A percentile compares a stretch with the other conserved stretches of the same genome.
Conservation (phyloP, 2,797 vertebrate genomes). For the Microcaecilia unicolor region DNA sequence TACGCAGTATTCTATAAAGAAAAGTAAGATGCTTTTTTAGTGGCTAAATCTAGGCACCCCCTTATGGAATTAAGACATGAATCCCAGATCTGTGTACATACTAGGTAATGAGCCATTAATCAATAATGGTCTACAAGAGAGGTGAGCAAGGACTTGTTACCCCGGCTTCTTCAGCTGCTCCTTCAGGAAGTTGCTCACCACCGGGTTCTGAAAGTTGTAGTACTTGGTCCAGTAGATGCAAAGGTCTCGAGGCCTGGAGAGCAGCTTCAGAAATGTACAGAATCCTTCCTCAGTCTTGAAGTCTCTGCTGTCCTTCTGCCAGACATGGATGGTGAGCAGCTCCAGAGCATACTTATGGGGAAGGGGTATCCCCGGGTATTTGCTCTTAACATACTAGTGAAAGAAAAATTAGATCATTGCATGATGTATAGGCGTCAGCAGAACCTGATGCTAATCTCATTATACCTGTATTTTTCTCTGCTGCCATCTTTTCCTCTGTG, state of each 20-base stretch:
- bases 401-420: neutral
- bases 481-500: neutral
- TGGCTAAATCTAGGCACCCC: no score
- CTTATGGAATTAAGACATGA: no score
- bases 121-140: no score
- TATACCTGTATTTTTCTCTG: neutral
- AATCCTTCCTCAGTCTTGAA: conserved; percentile 17
- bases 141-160: neutral
- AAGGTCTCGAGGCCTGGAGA: neutral
- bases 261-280: conserved; percentile 30
- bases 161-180: neutral
- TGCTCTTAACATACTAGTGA: neutral
- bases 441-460: neutral
- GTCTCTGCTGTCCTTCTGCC: conserved; percentile 23
- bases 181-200: conserved; percentile 18
- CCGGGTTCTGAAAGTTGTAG: conserved; percentile 19
- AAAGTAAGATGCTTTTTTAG: no score
- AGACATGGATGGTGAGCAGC: conserved; percentile 46
- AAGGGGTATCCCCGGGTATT: neutral
- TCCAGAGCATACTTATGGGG: conserved; percentile 44
- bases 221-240: conserved; percentile 45
- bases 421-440: neutral
- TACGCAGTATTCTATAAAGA: no score
- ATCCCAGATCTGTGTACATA: no score
- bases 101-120: no score